phyloP scores from a whole-genome alignment of 1,140 invertebrate species.

The Temnothorax longispinosus region DNA sequence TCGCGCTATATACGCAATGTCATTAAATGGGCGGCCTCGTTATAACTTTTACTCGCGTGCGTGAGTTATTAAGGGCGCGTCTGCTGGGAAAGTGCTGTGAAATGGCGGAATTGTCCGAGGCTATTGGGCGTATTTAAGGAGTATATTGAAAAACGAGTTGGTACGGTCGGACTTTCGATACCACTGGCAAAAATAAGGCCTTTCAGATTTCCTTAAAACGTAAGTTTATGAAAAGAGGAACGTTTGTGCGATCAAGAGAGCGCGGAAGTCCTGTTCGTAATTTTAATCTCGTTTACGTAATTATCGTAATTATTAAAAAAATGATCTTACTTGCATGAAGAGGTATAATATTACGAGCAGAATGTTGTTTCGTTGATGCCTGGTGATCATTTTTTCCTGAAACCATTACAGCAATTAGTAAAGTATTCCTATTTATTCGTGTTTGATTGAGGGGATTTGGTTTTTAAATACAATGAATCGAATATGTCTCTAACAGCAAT shows the following conservation, averaged over 20 bases:
- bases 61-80: constrained; percentile 51
- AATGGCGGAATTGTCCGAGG: constrained; percentile 29
- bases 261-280: background rate
- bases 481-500: too few species aligned
- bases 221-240: constrained; percentile 8
- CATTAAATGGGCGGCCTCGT: constrained; percentile 32
- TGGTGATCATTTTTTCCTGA: constrained; percentile 69
- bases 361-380: constrained; percentile 47
- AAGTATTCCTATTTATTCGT: background rate
- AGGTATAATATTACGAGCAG: constrained; percentile 45
- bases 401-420: constrained; percentile 27
- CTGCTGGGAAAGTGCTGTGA: constrained; percentile 54
- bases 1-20: background rate
- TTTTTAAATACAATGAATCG: background rate
- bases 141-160: constrained; percentile 21
- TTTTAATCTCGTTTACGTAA: background rate
- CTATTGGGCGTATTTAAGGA: background rate
- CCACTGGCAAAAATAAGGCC: constrained; percentile 32
- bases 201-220: background rate
- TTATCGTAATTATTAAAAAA: background rate
- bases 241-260: background rate
- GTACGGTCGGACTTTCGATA: constrained; percentile 25
- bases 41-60: constrained; percentile 35
- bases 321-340: constrained; percentile 58
- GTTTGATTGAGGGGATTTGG: background rate